phyloP scores from a whole-genome alignment of 2,888 invertebrate species.

The Ennomos quercinarius region DNA sequence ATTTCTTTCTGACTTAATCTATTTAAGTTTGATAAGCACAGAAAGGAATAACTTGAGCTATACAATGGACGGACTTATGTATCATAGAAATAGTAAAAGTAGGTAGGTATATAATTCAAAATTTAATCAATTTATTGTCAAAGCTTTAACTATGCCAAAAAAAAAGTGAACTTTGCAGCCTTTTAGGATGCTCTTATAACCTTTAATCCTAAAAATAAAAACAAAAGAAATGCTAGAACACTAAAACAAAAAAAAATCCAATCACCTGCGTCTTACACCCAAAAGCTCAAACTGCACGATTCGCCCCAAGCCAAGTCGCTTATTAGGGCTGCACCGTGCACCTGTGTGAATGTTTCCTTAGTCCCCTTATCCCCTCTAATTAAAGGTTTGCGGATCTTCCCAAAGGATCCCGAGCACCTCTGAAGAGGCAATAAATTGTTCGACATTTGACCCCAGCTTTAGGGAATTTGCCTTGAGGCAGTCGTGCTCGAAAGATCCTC shows the following conservation, averaged over 20 bases:
- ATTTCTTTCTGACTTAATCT: too few species aligned
- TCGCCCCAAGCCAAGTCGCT: constrained; percentile 80
- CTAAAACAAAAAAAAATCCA: constrained; percentile 64
- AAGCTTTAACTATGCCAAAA: too few species aligned
- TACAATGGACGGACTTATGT: too few species aligned
- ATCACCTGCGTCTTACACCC: constrained; percentile 80
- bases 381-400: constrained; percentile 84
- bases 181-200: not conserved
- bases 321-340: constrained; percentile 81
- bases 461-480: constrained; percentile 78
- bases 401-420: constrained; percentile 76
- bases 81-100: too few species aligned
- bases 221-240: constrained; percentile 63
- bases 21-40: too few species aligned
- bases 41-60: too few species aligned
- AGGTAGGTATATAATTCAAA: too few species aligned
- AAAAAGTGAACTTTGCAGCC: too few species aligned
- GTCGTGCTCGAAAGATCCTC: constrained; percentile 48
- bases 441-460: constrained; percentile 84
- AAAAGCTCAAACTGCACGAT: constrained; percentile 75
- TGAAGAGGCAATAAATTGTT: constrained; percentile 84
- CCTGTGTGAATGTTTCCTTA: constrained; percentile 85
- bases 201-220: constrained; percentile 42
- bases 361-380: constrained; percentile 71
- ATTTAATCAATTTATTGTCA: too few species aligned